Evolutionary conservation across 1,140 invertebrate genomes (phyloP), one percentile per base, ranked within the genome.

Genomic region (Dolichoris vasculosae): DNA sequence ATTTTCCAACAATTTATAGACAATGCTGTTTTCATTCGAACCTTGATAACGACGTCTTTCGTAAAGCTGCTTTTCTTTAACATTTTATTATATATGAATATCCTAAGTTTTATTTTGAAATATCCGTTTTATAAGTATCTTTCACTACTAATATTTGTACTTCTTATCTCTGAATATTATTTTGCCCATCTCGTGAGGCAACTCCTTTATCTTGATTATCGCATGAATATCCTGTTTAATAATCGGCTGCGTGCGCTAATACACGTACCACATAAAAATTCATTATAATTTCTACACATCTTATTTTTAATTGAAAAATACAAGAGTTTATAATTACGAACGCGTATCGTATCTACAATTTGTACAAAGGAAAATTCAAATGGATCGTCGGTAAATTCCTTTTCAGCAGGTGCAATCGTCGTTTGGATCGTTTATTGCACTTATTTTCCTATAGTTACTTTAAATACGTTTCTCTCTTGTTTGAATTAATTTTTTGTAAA

Each of bases 401-500:
- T 83, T 63, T 73, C 71, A 40, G 30, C 64, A 69, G 2, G 63
- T 63, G 79, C 64, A 69, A 32, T 40, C 55, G 15, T 80, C 63
- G 26, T 80, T 46, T 48, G 32, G 9, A 23, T 46, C 63, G 2
- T 80, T 46, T 48, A 67, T 20, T 46, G 35, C 26, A 80, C 20
- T 80, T 80, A 59, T 20, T 64, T 51, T n/a, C 55, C 30, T 40
- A n/a, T 55, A 32, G 48, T 63, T 55, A 78, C 43, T 48, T 69
- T 81, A 23, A 17, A 35, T 23, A 51, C 32, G 26, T 69, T 69
- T 32, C 32, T 30, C 2, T 82, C 43, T 75, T 40, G 69, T 67
- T 73, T 73, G 26, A 11, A 43, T 69, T 69, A 46, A 48, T 82
- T 48, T 82, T 35, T 82, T 82, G 11, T 43, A 15, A 67, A 81